These are phyloP conservation scores for Erebia ligea DNA, from an alignment of 2,888 invertebrate species.

Conservation along the genomic window DNA sequence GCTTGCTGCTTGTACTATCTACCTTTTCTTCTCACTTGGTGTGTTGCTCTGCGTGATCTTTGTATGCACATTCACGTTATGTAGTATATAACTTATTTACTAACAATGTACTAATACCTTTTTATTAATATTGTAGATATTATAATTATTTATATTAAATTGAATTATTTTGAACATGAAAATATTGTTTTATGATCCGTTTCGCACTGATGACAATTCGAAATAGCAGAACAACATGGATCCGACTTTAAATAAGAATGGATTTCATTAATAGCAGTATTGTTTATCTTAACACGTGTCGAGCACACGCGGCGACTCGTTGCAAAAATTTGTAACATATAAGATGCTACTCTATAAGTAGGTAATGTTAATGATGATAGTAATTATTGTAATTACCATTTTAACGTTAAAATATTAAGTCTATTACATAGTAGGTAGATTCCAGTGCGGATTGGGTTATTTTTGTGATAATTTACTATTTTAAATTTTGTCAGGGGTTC, in stretches of 20 bases:
- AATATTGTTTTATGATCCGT: conserved; percentile 19
- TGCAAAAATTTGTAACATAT: conserved; percentile 21
- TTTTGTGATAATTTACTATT: neutral
- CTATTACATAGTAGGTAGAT: neutral
- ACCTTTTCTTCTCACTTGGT: conserved; percentile 62
- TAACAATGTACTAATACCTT: conserved; percentile 53
- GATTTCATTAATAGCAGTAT: conserved; percentile 28
- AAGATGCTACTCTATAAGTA: conserved; percentile 13
- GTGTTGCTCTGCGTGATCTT: conserved; percentile 70
- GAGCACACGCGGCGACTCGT: conserved; percentile 10
- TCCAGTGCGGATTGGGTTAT: conserved; percentile 8
- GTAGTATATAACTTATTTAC: conserved; percentile 47
- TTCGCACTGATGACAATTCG: conserved; percentile 23
- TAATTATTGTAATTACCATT: neutral
- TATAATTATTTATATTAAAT: conserved; percentile 24
- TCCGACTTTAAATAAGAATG: neutral
- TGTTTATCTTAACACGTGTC: conserved; percentile 31
- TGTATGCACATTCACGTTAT: conserved; percentile 54
- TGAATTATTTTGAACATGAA: conserved; percentile 20
- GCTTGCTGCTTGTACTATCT: conserved; percentile 64
- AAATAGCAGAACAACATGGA: neutral
- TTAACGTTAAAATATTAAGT: neutral
- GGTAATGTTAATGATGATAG: neutral
- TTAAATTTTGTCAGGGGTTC: conserved; percentile 4
- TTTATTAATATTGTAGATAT: conserved; percentile 31